Evolutionary conservation across 2,113 vertebrate genomes (phyloP).

Genomic region (Tor tambroides): DNA sequence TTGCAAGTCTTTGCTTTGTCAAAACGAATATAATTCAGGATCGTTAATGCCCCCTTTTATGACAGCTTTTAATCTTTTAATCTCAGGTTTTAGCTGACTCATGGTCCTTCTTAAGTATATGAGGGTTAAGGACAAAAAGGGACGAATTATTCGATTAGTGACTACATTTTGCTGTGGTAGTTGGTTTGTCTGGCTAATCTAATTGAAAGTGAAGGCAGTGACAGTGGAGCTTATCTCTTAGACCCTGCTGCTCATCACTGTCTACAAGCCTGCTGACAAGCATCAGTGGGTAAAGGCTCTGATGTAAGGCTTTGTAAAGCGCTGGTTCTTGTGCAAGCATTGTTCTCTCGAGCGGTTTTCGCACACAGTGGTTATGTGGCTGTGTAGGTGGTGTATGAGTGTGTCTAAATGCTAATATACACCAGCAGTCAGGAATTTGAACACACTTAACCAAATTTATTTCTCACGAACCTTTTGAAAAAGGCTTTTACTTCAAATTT

Average conservation of each 20-base stretch:
- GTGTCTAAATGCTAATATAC: background rate
- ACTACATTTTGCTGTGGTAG: conserved; percentile 55
- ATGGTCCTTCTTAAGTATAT: conserved; percentile 64
- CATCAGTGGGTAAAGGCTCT: background rate
- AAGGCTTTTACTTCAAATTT: background rate
- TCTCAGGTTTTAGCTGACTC: conserved; percentile 59
- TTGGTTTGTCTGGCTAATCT: conserved; percentile 63
- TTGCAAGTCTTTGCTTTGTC: background rate
- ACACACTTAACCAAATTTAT: background rate
- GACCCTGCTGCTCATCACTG: conserved; percentile 47
- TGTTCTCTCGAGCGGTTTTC: background rate
- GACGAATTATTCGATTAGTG: conserved; percentile 66
- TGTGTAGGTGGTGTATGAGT: background rate
- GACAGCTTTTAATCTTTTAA: conserved; percentile 38
- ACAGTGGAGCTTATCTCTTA: conserved; percentile 52
- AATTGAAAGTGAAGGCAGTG: conserved; percentile 57
- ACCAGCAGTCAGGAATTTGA: background rate
- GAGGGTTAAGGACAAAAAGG: conserved; percentile 45
- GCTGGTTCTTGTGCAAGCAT: background rate
- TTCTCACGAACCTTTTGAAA: background rate
- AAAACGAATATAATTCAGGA: conserved; percentile 10
- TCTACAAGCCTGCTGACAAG: conserved; percentile 28
- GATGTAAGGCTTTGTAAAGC: conserved; percentile 24
- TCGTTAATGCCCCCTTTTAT: conserved; percentile 52
- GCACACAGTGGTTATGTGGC: background rate